Percentiles rank a stretch among this genome's conserved stretches.
These are phyloP conservation scores for Arenaria interpres DNA, from an alignment of 2,113 vertebrate species.

Conservation along the genomic window DNA sequence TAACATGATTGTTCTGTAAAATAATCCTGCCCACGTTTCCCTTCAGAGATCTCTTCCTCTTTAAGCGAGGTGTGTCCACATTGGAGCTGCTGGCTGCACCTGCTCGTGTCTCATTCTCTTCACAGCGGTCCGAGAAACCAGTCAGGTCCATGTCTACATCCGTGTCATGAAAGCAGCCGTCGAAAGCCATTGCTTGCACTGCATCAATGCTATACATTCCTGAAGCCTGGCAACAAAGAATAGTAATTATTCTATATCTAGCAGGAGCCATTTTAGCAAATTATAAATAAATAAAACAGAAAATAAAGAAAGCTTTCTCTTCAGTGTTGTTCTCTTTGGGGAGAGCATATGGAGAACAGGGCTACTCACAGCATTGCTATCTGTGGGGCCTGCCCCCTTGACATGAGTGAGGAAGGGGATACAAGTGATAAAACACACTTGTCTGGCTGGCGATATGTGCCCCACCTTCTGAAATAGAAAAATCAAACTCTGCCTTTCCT, in stretches of 20 bases:
- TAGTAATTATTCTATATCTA: neutral
- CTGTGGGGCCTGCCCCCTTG: neutral
- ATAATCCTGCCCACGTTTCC: conserved; percentile 82
- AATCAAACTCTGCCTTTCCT: neutral
- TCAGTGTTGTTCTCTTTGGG: neutral
- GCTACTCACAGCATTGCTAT: neutral
- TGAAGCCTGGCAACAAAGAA: conserved; percentile 76
- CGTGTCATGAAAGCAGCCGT: conserved; percentile 85
- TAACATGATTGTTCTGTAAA: conserved; percentile 89
- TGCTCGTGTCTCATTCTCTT: conserved; percentile 51
- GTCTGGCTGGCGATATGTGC: neutral
- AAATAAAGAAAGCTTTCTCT: neutral
- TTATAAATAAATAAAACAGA: neutral
- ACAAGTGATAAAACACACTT: neutral
- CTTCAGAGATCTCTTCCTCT: conserved; percentile 78
- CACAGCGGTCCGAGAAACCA: conserved; percentile 61
- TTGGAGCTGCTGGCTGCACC: conserved; percentile 55
- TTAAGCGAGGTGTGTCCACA: conserved; percentile 60
- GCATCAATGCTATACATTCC: conserved; percentile 76
- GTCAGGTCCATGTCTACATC: conserved; percentile 74
- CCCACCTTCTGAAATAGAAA: neutral
- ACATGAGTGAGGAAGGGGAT: neutral
- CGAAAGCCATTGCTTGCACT: conserved; percentile 86
- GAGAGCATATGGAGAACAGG: neutral
- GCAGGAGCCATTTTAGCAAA: neutral